These are phyloP conservation scores for Cromileptes altivelis DNA, from an alignment of 2,113 vertebrate species.

Conservation along the genomic window DNA sequence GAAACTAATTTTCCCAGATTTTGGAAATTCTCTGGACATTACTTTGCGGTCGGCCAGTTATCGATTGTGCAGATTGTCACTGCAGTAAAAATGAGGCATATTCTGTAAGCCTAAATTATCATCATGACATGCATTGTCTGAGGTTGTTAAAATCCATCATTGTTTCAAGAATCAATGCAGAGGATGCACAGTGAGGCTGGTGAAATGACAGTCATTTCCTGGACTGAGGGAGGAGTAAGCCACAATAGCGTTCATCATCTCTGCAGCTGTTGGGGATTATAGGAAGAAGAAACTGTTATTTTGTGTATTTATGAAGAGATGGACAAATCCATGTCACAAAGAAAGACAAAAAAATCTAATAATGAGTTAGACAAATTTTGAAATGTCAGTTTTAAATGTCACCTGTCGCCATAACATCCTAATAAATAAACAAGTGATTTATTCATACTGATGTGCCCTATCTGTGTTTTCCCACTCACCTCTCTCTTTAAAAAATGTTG, in stretches of 20 bases:
- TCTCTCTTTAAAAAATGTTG: slow-evolving; percentile 22
- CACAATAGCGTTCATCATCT: slow-evolving; percentile 49
- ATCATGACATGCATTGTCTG: slow-evolving; percentile 9
- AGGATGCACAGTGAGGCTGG: slow-evolving; percentile 6
- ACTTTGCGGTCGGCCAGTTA: slow-evolving; percentile 1
- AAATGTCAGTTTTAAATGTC: slow-evolving; percentile 24
- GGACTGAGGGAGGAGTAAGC: slow-evolving; percentile 37
- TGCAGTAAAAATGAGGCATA: slow-evolving; percentile 34
- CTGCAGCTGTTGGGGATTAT: slow-evolving; percentile 40
- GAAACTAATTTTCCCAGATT: neutral
- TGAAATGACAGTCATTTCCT: slow-evolving; percentile 44
- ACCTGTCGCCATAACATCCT: neutral
- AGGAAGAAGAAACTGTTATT: slow-evolving; percentile 25
- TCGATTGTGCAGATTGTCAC: slow-evolving; percentile 10
- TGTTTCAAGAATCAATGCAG: slow-evolving; percentile 42
- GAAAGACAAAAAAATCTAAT: neutral
- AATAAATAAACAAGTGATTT: neutral
- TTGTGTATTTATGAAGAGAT: slow-evolving; percentile 4
- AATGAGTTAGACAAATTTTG: neutral
- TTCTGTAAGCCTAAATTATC: slow-evolving; percentile 17
- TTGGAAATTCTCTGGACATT: neutral
- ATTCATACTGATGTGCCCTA: neutral
- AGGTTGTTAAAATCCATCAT: slow-evolving; percentile 40
- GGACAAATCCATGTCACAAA: slow-evolving; percentile 7
- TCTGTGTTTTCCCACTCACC: neutral